Base-by-base conservation (phyloP, 2,113 vertebrate genomes). In the Xenopus borealis region DNA sequence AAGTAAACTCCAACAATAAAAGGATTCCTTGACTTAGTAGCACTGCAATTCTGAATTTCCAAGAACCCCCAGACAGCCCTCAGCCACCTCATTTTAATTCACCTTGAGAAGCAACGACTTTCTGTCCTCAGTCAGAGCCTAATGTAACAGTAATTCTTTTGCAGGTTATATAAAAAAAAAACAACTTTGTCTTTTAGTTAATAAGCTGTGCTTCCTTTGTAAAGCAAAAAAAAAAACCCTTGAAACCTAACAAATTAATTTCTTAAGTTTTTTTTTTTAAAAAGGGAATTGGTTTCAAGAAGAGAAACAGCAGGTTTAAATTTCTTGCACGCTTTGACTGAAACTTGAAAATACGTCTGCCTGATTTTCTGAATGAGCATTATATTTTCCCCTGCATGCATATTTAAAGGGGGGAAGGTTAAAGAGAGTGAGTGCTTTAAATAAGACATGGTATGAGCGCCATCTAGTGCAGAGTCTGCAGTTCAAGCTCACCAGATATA, bases 401-500 rank as follows among this genome's bases (percentile, higher is more conserved):
- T 69, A 53, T 44, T 11, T 6, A 40, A 3, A 12, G 69, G 66
- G 66, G 57, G 66, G 73, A 69, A 55, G 66, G 73, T 66, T 20
- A 30, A 7, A 16, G 10, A 55, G 66, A 65, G 45, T 17, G 10
- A 7, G 7, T 23, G 16, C 30, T 50, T 7, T 52, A 55, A 3
- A 10, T 76, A 55, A 27, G 40, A 33, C 40, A 76, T 69, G 66
- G 19, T 69, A 69, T 63, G 46, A 62, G 58, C 69, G 73, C 73
- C 73, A 76, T 76, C 73, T 76, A 76, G 73, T 69, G 73, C 30
- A 30, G 46, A 12, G 23, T 76, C 73, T 76, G 30, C 30, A 61
- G 53, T 63, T 50, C 53, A 50, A 63, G n/a, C 44, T 47, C 57
- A 11, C 11, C 47, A 50, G 20, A 67, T 40, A 18, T n/a, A 65